These are phyloP conservation scores for Blastobasis lacticolella DNA, from an alignment of 2,888 invertebrate species.

Conservation along the genomic window DNA sequence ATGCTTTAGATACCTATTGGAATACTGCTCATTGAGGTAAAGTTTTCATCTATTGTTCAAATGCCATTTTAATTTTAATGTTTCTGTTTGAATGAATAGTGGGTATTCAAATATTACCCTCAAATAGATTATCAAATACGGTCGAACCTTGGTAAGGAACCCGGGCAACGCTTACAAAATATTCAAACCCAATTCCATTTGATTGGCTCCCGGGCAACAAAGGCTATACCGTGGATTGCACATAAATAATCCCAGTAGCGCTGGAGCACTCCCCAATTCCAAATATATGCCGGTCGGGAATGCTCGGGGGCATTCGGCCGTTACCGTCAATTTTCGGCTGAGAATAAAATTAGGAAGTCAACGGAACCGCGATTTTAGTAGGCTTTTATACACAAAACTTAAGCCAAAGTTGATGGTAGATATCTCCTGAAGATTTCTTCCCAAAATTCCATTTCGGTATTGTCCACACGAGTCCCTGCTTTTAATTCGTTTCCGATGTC, in stretches of 20 bases:
- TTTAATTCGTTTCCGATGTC: constrained; percentile 23
- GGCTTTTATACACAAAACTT: not conserved
- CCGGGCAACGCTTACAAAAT: not conserved
- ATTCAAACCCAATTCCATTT: constrained; percentile 1
- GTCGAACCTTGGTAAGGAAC: not conserved
- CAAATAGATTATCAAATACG: not conserved
- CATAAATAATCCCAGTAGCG: constrained; percentile 11
- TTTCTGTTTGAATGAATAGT: not conserved
- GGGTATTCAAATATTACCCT: not conserved
- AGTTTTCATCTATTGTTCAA: not conserved
- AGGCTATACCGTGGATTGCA: not conserved
- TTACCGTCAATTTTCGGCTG: too few species aligned
- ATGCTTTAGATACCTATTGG: too few species aligned
- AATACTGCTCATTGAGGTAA: too few species aligned
- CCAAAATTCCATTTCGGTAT: constrained; percentile 35
- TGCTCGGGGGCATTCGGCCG: not conserved
- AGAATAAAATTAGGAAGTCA: too few species aligned
- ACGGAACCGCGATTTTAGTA: too few species aligned
- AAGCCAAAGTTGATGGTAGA: constrained; percentile 16
- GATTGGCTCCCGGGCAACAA: constrained; percentile 1
- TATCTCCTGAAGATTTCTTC: constrained; percentile 29
- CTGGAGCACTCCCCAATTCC: constrained; percentile 8
- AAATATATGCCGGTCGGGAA: constrained; percentile 12
- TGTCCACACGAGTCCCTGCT: constrained; percentile 22
- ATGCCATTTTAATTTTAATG: not conserved